A percentile compares a stretch with the other conserved stretches of the same genome.
phyloP scores from a whole-genome alignment of 2,797 vertebrate species.

The Anomalospiza imberbis region DNA sequence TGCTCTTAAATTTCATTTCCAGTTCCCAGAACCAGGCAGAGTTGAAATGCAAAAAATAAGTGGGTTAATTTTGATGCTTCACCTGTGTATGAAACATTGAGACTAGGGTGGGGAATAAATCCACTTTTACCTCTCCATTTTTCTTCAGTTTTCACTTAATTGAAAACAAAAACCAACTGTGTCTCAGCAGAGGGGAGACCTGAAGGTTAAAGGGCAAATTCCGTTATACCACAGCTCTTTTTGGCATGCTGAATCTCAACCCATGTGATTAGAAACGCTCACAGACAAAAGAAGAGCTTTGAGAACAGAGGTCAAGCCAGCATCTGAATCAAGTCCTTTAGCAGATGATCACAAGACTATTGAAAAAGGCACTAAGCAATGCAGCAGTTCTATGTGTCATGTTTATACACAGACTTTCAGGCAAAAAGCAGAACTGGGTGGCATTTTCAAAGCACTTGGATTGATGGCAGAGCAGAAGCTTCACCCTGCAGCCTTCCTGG shows the following conservation, averaged over 20 bases:
- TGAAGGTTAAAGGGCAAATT: constrained; percentile 67
- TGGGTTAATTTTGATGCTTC: neutral
- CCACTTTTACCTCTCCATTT: constrained; percentile 12
- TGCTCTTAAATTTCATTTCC: neutral
- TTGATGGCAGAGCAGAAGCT: neutral
- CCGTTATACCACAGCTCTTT: constrained; percentile 47
- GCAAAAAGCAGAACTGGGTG: neutral
- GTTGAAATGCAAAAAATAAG: constrained; percentile 15
- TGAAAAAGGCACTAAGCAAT: constrained; percentile 54
- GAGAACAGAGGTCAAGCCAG: constrained; percentile 56
- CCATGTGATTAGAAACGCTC: constrained; percentile 66
- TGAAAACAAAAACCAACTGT: constrained; percentile 68
- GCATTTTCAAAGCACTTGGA: constrained; percentile 16
- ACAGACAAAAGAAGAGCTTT: constrained; percentile 52
- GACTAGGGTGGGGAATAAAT: neutral
- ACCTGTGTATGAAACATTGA: neutral
- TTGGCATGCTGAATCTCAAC: constrained; percentile 58
- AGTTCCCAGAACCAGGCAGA: neutral
- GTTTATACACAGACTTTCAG: constrained; percentile 38
- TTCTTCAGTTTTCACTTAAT: constrained; percentile 53
- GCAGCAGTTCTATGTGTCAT: neutral
- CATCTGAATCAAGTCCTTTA: constrained; percentile 61
- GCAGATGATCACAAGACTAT: constrained; percentile 58
- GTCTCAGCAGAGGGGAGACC: constrained; percentile 65
- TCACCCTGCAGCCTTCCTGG: neutral